phyloP scores from a whole-genome alignment of 2,797 vertebrate genomes.

The Bovichtus diacanthus region DNA sequence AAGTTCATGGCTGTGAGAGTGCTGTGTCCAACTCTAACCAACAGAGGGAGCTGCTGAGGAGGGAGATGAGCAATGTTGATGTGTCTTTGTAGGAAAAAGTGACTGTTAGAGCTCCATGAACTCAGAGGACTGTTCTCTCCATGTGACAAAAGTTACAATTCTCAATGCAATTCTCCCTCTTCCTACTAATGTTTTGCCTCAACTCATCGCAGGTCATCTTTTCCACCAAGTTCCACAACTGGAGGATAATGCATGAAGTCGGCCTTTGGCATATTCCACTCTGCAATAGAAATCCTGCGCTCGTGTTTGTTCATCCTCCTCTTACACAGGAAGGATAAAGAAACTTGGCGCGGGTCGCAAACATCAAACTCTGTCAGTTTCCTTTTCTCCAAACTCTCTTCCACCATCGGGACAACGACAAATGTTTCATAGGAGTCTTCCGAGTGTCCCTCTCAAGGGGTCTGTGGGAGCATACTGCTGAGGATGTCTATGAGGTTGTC shows the following conservation, averaged over 20 bases:
- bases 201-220: neutral
- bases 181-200: neutral
- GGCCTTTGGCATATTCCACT: constrained; percentile 38
- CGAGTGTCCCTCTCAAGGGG: constrained; percentile 50
- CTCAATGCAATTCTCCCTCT: constrained; percentile 24
- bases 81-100: constrained; percentile 11
- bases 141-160: constrained; percentile 7
- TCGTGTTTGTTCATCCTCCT: constrained; percentile 4
- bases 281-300: constrained; percentile 20
- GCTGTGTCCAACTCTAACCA: constrained; percentile 45
- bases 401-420: constrained; percentile 11
- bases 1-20: constrained; percentile 18
- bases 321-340: constrained; percentile 32
- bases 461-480: constrained; percentile 71
- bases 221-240: constrained; percentile 1
- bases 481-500: constrained; percentile 90
- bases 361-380: constrained; percentile 19
- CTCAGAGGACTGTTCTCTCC: constrained; percentile 4
- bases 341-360: constrained; percentile 30
- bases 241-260: constrained; percentile 19
- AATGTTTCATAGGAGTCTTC: constrained; percentile 4
- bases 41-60: constrained; percentile 50
- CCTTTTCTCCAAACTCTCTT: constrained; percentile 9
- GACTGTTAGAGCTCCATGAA: constrained; percentile 7
- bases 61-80: constrained; percentile 7